Conservation (phyloP, 2,113 vertebrate species). For the Desmodus rotundus region DNA sequence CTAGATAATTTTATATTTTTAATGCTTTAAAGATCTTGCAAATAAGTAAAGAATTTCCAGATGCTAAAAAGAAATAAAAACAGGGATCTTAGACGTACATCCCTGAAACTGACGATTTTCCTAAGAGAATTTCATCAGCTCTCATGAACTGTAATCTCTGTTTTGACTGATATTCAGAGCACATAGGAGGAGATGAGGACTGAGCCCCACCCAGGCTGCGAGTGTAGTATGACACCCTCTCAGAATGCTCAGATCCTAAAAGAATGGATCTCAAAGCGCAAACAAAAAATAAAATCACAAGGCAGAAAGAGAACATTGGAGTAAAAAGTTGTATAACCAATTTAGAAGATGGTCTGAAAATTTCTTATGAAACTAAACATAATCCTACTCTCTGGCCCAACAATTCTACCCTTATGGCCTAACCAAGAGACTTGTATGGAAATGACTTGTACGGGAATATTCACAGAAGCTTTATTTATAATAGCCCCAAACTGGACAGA, state of each 20-base stretch:
- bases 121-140: background rate
- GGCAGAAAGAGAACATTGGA: background rate
- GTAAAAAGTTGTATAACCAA: background rate
- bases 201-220: background rate
- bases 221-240: background rate
- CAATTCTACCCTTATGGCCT: background rate
- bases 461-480: conserved; percentile 34
- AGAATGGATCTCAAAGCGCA: background rate
- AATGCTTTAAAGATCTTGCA: background rate
- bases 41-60: background rate
- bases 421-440: background rate
- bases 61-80: conserved; percentile 22
- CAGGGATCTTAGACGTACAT: background rate
- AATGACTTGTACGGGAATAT: conserved; percentile 27
- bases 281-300: background rate
- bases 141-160: background rate
- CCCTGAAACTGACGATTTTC: background rate
- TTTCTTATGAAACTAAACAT: conserved; percentile 18
- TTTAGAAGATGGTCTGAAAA: background rate
- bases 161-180: background rate
- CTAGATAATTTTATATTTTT: background rate
- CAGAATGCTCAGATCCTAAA: background rate
- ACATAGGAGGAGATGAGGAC: background rate
- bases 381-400: background rate
- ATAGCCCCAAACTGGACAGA: background rate